phyloP scores from a whole-genome alignment of 30 jellyfish, hydroid and myxozoan species.

The Aurelia aurita region DNA sequence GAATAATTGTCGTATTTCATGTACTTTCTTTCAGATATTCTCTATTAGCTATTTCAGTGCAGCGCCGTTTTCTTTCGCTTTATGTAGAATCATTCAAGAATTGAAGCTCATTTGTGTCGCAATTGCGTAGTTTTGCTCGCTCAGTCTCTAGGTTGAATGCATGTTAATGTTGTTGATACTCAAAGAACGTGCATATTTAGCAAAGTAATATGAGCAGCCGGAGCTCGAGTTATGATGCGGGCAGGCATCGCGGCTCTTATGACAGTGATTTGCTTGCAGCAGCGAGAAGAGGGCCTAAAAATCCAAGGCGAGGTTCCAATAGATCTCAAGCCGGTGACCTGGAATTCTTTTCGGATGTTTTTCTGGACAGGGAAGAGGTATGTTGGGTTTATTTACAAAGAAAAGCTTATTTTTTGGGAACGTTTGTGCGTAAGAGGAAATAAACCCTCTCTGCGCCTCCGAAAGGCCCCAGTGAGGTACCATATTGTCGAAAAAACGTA shows the following conservation, averaged over 20 bases:
- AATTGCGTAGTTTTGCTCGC: too few species aligned
- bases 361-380: neutral
- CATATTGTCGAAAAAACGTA: neutral
- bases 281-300: neutral
- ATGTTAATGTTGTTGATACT: too few species aligned
- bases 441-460: neutral
- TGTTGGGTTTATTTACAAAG: too few species aligned
- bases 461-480: neutral
- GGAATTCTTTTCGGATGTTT: neutral
- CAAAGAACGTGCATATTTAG: neutral
- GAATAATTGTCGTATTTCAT: too few species aligned
- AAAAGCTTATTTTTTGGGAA: too few species aligned
- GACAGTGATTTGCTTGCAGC: constrained; percentile 3
- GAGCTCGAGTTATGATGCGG: constrained; percentile 1
- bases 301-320: constrained; percentile 37
- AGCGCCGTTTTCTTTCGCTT: too few species aligned
- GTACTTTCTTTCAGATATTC: too few species aligned
- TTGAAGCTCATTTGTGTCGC: too few species aligned
- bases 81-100: too few species aligned
- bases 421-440: too few species aligned
- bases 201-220: neutral
- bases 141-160: too few species aligned
- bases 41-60: too few species aligned
- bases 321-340: constrained; percentile 17
- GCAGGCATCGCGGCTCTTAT: constrained; percentile 9